Evolutionary conservation across 2,888 invertebrate species (phyloP).

Genomic region (Fragum fragum): DNA sequence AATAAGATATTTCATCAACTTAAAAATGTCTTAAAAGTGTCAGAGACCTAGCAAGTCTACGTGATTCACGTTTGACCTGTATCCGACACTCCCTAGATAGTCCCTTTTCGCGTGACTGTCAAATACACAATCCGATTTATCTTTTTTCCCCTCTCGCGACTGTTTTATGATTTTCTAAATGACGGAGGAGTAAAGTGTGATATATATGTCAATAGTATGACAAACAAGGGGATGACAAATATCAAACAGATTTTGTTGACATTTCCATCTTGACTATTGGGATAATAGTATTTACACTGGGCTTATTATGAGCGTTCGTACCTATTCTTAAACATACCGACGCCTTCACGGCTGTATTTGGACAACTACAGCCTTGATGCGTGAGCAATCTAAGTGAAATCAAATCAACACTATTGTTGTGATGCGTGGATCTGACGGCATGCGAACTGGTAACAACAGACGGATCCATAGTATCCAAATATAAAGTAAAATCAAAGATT

Average conservation of each 20-base stretch:
- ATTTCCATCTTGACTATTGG: slow-evolving; percentile 36
- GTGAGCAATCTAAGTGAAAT: neutral
- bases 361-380: neutral
- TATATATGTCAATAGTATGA: slow-evolving; percentile 45
- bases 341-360: slow-evolving; percentile 1
- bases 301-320: neutral
- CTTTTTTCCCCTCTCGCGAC: neutral
- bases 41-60: too few relatives aligned
- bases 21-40: too few relatives aligned
- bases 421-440: too few relatives aligned
- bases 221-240: slow-evolving; percentile 47
- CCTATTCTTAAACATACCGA: slow-evolving; percentile 1
- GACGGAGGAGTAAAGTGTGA: neutral
- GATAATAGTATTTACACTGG: slow-evolving; percentile 47
- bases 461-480: too few relatives aligned
- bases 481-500: too few relatives aligned
- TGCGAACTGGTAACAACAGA: too few relatives aligned
- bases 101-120: too few relatives aligned
- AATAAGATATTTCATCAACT: too few relatives aligned
- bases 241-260: slow-evolving; percentile 49
- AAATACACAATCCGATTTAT: too few relatives aligned
- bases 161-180: neutral
- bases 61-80: too few relatives aligned
- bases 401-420: too few relatives aligned
- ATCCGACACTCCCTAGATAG: too few relatives aligned